Conservation (phyloP, 2,888 invertebrate genomes). For the Gisinianus flammeolus region DNA sequence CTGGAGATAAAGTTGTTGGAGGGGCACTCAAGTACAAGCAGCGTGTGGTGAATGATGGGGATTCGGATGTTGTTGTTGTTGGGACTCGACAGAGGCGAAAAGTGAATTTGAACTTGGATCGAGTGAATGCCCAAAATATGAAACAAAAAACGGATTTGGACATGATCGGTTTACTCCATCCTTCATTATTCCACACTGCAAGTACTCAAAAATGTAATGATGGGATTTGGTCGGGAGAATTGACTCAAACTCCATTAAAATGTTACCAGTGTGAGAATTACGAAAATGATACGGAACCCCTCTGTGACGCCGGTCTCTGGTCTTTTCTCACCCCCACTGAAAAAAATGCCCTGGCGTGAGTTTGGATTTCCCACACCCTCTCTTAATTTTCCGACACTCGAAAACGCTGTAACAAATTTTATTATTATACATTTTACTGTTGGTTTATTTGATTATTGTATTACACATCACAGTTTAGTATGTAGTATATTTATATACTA, state of each 20-base stretch:
- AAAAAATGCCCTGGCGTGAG: neutral
- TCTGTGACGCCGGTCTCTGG: neutral
- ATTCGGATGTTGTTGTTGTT: too few species aligned
- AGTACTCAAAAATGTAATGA: too few species aligned
- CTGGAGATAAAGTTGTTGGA: too few species aligned
- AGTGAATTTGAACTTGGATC: too few species aligned
- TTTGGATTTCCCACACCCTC: neutral
- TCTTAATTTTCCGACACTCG: neutral
- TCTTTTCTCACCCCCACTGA: neutral
- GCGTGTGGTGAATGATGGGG: too few species aligned
- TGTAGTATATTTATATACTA: neutral
- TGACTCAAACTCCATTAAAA: neutral
- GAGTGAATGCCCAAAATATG: too few species aligned
- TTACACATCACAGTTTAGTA: neutral
- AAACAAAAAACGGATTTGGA: too few species aligned
- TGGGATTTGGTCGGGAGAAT: neutral
- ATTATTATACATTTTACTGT: too few species aligned
- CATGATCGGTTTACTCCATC: too few species aligned
- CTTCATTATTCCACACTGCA: too few species aligned
- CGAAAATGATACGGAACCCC: neutral
- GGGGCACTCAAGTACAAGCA: too few species aligned
- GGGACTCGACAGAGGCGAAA: too few species aligned
- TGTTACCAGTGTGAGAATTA: slow-evolving; percentile 6
- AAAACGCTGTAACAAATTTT: neutral
- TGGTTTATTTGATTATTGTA: neutral